Evolutionary conservation across 2,113 vertebrate species (phyloP), one percentile per base, ranked within the genome.

Genomic region (Picathartes gymnocephalus): DNA sequence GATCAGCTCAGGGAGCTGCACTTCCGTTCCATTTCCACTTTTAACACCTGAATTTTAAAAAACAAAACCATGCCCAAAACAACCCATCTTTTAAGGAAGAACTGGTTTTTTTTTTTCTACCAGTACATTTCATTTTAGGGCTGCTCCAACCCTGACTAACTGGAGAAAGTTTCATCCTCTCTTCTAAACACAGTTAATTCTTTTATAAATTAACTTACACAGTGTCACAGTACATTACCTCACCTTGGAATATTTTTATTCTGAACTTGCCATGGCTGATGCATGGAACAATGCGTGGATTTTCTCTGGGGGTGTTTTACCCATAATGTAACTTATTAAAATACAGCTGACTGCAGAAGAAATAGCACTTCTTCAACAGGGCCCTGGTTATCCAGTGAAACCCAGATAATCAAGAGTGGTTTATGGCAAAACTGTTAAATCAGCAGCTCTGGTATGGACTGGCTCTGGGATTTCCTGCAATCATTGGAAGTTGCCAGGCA

Each of bases 281-380:
- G 69, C 35, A 61, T 65, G 51, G 39, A 77, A 96, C 4, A 58
- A 93, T 15, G 39, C 66, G 72, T 28, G 28, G 24, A 31, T 88
- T 93, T 91, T 88, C 97, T 94, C 97, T n/a, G 16, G 94, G 95
- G 96, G 86, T 64, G 5, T 64, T 88, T 95, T 82, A 81, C n/a
- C 96, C 22, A 3, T 81, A 81, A 91, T n/a, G 71, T 68, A 50
- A 86, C 93, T 92, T 95, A 97, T 97, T 97, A 97, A 96, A 97
- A 97, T 92, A 87, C 33, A 96, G 97, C 97, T 92, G 97, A 60
- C 90, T 76, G 77, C 73, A 45, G 90, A 90, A 82, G 73, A 93
- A 95, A 81, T 7, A 28, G 69, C 87, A 40, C 73, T 94, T 88
- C n/a, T 88, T 30, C 66, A 69, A 39, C 25, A 17, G 14, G 65